A percentile compares a stretch with the other conserved stretches of the same genome.
phyloP scores from a whole-genome alignment of 2,797 vertebrate species.

The Otus scops region DNA sequence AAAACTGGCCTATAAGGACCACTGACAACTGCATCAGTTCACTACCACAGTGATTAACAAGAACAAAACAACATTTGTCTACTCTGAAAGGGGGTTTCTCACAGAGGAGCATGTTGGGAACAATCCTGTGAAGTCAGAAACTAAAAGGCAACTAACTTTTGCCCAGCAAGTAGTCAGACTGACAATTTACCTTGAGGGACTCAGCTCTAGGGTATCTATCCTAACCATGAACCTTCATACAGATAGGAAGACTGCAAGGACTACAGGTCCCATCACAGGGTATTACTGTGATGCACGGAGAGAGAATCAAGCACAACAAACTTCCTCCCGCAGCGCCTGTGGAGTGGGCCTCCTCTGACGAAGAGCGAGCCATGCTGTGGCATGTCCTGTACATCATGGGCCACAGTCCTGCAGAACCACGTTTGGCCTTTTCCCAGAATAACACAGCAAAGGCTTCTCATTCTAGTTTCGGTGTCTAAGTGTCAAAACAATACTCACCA shows the following conservation, averaged over 20 bases:
- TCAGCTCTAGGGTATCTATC: background rate
- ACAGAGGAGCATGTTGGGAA: background rate
- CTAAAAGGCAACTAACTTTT: background rate
- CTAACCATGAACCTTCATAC: background rate
- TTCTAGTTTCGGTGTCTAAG: background rate
- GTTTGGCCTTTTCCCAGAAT: background rate
- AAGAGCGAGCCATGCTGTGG: accelerated
- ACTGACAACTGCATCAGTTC: background rate
- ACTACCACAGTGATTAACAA: background rate
- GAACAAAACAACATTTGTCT: background rate
- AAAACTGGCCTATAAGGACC: background rate
- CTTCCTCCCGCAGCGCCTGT: background rate
- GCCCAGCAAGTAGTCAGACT: background rate
- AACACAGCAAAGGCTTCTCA: background rate
- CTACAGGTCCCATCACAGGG: background rate
- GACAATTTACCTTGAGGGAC: background rate
- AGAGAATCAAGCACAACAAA: background rate
- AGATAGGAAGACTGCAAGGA: background rate
- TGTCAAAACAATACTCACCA: conserved; percentile 79
- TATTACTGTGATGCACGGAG: background rate
- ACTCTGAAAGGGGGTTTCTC: background rate
- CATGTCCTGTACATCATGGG: background rate
- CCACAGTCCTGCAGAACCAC: background rate
- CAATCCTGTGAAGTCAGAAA: background rate
- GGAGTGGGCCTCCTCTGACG: background rate